Percentiles rank a stretch among this genome's conserved stretches.
Evolutionary conservation across 2,113 vertebrate genomes (phyloP).

Genomic region (Syngnathus typhle): DNA sequence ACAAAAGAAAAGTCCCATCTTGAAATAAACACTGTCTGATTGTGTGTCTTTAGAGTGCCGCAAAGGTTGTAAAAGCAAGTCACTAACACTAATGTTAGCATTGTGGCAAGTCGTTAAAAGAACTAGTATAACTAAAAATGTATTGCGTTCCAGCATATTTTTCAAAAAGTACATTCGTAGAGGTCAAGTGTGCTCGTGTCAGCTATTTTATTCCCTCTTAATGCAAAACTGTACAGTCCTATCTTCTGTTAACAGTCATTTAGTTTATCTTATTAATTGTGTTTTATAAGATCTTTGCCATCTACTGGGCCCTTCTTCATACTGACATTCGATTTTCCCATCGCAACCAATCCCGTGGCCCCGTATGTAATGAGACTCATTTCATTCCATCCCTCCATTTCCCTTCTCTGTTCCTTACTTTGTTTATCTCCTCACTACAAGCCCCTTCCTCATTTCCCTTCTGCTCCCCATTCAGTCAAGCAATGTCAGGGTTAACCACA

Average conservation of each 20-base stretch:
- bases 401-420: constrained; percentile 6
- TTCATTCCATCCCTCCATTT: constrained; percentile 19
- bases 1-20: background rate
- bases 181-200: background rate
- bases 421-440: background rate
- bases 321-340: background rate
- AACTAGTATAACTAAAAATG: too few relatives aligned
- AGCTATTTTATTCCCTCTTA: background rate
- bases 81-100: background rate
- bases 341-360: background rate
- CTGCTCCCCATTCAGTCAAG: constrained; percentile 13
- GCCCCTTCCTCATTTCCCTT: constrained; percentile 9
- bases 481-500: constrained; percentile 61
- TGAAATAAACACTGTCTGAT: background rate
- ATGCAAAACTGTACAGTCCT: background rate
- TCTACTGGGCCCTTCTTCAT: background rate
- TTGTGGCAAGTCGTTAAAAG: background rate
- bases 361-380: background rate
- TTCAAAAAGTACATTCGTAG: too few relatives aligned
- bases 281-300: background rate
- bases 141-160: too few relatives aligned
- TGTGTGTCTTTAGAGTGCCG: background rate
- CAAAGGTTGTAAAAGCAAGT: background rate
- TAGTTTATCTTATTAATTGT: too few relatives aligned
- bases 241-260: background rate